These are phyloP conservation scores for Thamnophis sirtalis DNA, from an alignment of 2,113 vertebrate genomes.

Conservation along the genomic window DNA sequence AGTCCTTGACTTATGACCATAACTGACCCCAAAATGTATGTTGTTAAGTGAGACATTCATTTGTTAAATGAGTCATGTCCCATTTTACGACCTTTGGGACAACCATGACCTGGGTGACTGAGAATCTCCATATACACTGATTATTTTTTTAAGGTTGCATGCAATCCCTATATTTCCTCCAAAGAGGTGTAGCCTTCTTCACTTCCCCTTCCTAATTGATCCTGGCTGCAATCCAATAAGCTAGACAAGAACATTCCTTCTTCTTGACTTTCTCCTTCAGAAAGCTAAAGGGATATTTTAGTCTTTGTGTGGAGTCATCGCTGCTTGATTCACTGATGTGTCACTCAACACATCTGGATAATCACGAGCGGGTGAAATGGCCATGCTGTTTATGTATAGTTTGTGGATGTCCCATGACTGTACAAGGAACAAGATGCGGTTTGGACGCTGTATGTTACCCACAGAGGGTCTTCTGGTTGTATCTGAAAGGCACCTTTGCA, in stretches of 20 bases:
- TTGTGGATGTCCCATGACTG: neutral
- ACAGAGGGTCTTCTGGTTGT: neutral
- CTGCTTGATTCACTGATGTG: neutral
- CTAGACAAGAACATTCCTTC: neutral
- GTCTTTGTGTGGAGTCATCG: neutral
- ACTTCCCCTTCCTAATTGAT: neutral
- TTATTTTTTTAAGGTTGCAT: neutral
- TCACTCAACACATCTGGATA: neutral
- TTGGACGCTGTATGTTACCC: neutral
- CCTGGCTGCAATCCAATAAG: neutral
- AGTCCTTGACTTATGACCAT: too few relatives aligned
- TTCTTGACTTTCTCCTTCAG: neutral
- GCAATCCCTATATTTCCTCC: neutral
- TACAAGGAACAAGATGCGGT: neutral
- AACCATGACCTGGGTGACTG: too few relatives aligned
- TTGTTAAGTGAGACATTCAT: too few relatives aligned
- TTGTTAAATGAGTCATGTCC: too few relatives aligned
- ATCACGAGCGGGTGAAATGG: neutral
- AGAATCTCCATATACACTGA: too few relatives aligned
- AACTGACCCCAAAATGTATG: too few relatives aligned
- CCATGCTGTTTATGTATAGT: neutral
- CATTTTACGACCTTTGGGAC: too few relatives aligned
- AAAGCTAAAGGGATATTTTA: neutral
- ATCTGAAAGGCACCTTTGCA: neutral
- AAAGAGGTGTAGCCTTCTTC: neutral